Evolutionary conservation across 2,888 invertebrate genomes (phyloP).

Genomic region (Bombyx huttoni): DNA sequence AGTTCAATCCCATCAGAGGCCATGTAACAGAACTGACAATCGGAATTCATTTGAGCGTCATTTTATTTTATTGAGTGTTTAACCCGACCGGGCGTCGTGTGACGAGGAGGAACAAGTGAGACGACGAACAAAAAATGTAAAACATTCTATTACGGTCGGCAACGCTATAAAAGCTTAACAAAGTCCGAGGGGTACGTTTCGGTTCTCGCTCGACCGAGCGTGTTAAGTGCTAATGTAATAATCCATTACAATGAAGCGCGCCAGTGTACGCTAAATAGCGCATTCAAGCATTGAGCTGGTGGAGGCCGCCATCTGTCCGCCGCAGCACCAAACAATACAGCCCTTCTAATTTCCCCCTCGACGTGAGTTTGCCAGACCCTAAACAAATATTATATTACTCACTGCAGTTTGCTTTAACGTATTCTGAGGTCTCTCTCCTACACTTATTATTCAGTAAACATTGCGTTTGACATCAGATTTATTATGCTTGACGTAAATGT

Average conservation of each 20-base stretch:
- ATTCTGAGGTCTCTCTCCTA: slow-evolving; percentile 18
- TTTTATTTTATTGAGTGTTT: slow-evolving; percentile 31
- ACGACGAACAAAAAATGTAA: slow-evolving; percentile 27
- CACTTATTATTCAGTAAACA: neutral
- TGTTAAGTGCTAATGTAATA: slow-evolving; percentile 72
- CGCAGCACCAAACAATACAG: slow-evolving; percentile 53
- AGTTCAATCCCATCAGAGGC: slow-evolving; percentile 2
- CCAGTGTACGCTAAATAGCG: slow-evolving; percentile 68
- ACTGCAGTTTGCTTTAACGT: slow-evolving; percentile 30
- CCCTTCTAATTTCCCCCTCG: slow-evolving; percentile 58
- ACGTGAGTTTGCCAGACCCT: slow-evolving; percentile 54
- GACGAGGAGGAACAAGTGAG: slow-evolving; percentile 25
- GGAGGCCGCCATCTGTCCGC: slow-evolving; percentile 63
- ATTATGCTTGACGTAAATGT: neutral
- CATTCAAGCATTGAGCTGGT: slow-evolving; percentile 56
- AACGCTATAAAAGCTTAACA: slow-evolving; percentile 41
- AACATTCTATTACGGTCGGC: slow-evolving; percentile 46
- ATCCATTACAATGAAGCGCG: slow-evolving; percentile 69
- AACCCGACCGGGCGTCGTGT: slow-evolving; percentile 27
- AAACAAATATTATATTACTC: slow-evolving; percentile 62
- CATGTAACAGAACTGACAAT: slow-evolving; percentile 1
- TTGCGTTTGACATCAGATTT: neutral
- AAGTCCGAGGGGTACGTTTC: slow-evolving; percentile 49
- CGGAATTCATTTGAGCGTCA: slow-evolving; percentile 23
- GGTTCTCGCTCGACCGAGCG: slow-evolving; percentile 61